Percentiles rank a stretch among this genome's conserved stretches.
phyloP scores from a whole-genome alignment of 2,797 vertebrate species.

The Epinephelus coioides region DNA sequence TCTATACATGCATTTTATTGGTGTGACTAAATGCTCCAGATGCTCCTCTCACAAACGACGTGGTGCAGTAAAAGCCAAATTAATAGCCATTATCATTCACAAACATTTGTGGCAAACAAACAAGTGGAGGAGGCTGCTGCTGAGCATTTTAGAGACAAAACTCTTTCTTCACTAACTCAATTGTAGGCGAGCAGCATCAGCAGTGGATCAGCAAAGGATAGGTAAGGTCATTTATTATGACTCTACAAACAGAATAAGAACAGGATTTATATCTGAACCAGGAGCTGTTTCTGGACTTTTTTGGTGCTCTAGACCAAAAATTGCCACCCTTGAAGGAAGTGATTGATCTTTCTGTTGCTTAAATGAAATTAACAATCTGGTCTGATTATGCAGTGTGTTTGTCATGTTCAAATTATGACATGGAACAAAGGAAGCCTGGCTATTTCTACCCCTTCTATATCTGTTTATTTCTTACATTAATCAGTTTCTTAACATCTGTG shows the following conservation, averaged over 20 bases:
- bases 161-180: conserved; percentile 31
- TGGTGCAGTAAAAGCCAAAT: conserved; percentile 72
- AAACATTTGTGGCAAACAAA: conserved; percentile 74
- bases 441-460: no score
- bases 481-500: no score
- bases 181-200: neutral
- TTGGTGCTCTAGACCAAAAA: neutral
- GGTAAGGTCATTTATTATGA: conserved; percentile 1
- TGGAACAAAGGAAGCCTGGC: no score
- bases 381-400: no score
- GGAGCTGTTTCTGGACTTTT: neutral
- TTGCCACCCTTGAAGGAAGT: no score
- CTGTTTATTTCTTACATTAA: no score
- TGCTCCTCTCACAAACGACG: conserved; percentile 70
- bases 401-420: no score
- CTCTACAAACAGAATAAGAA: neutral
- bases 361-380: no score
- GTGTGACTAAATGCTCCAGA: conserved; percentile 75
- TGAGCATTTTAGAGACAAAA: conserved; percentile 58
- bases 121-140: conserved; percentile 68
- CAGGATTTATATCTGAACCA: neutral
- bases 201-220: neutral
- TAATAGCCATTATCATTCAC: conserved; percentile 75
- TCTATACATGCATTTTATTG: conserved; percentile 77
- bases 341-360: no score